These are phyloP conservation scores for Lacanobia oleracea DNA, from an alignment of 2,888 invertebrate species.

Conservation along the genomic window DNA sequence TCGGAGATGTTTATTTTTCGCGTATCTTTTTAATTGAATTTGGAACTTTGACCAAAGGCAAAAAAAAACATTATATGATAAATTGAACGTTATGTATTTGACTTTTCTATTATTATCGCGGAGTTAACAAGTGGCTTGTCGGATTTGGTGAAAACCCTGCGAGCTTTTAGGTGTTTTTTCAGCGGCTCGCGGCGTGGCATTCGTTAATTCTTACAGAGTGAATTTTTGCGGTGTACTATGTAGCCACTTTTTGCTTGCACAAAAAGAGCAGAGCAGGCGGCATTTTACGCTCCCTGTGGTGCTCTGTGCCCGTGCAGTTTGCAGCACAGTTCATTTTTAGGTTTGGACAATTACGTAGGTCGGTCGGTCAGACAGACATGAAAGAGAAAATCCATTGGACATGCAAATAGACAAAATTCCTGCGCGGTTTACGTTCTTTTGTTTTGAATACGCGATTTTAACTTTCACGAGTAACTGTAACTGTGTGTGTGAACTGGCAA, in stretches of 20 bases:
- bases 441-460: constrained; percentile 31
- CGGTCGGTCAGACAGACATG: constrained; percentile 51
- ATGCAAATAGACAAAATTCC: constrained; percentile 53
- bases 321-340: constrained; percentile 60
- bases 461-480: constrained; percentile 18
- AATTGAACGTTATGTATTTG: not conserved
- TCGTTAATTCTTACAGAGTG: constrained; percentile 65
- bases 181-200: constrained; percentile 42
- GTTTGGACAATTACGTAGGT: constrained; percentile 60
- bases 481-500: not conserved
- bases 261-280: constrained; percentile 57
- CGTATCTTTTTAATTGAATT: constrained; percentile 29
- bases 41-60: not conserved
- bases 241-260: constrained; percentile 54
- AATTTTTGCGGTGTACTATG: constrained; percentile 65
- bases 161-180: constrained; percentile 41
- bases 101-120: constrained; percentile 5
- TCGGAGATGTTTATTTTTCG: constrained; percentile 31
- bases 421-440: constrained; percentile 29
- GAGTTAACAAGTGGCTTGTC: constrained; percentile 53
- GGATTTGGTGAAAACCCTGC: constrained; percentile 21
- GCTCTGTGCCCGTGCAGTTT: constrained; percentile 58
- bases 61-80: not conserved
- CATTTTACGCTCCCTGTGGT: constrained; percentile 56
- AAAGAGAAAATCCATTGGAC: constrained; percentile 53